Evolutionary conservation across 1,140 invertebrate genomes (phyloP).

Genomic region (Drosophila fuyamai): DNA sequence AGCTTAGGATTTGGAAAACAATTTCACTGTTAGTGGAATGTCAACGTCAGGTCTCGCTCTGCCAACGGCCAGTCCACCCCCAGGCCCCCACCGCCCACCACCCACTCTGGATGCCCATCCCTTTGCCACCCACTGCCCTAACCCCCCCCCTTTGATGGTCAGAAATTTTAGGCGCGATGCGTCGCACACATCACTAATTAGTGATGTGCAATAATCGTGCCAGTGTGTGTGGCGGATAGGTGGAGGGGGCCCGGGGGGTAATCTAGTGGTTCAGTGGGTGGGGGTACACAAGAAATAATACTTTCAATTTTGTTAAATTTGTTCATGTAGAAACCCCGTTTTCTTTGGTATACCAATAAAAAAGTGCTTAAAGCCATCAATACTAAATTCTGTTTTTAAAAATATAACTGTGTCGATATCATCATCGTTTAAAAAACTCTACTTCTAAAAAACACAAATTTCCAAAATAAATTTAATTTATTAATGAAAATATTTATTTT

Average conservation of each 20-base stretch:
- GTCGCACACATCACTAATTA: constrained; percentile 76
- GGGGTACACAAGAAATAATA: not conserved
- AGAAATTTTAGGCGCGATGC: constrained; percentile 69
- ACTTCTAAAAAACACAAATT: too few relatives aligned
- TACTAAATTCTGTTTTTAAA: too few relatives aligned
- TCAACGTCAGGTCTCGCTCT: constrained; percentile 68
- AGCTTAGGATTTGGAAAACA: constrained; percentile 81
- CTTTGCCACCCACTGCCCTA: not conserved
- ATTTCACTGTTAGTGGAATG: constrained; percentile 81
- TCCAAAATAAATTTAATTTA: too few relatives aligned
- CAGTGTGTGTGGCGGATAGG: constrained; percentile 13
- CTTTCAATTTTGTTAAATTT: too few relatives aligned
- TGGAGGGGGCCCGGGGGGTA: not conserved
- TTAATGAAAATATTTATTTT: too few relatives aligned
- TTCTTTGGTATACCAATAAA: too few relatives aligned
- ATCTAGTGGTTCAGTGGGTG: not conserved
- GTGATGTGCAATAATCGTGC: constrained; percentile 81
- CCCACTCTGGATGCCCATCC: not conserved
- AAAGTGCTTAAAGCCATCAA: too few relatives aligned
- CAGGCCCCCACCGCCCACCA: not conserved
- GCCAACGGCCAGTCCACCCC: not conserved
- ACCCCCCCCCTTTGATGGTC: constrained; percentile 35
- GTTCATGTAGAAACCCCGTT: too few relatives aligned
- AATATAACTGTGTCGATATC: too few relatives aligned
- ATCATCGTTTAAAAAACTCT: too few relatives aligned